Base-by-base conservation (phyloP, 1,140 invertebrate species). In the Polyergus mexicanus region DNA sequence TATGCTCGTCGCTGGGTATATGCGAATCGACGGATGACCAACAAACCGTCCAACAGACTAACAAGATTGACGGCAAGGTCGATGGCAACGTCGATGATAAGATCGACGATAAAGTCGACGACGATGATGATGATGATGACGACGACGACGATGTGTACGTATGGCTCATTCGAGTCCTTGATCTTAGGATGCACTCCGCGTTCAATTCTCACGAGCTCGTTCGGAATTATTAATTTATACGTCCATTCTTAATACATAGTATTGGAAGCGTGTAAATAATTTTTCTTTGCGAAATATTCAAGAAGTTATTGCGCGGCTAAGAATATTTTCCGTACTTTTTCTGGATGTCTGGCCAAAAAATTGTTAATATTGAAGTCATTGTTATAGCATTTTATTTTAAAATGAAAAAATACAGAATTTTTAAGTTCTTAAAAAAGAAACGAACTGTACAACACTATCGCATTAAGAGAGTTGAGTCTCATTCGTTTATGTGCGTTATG, bases 1-100 rank as follows among this genome's bases (percentile, higher is more conserved):
- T 90, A 85, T 90, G 89, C 72, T 60, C 87, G 66, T 89, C 88
- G 71, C 35, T 88, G 88, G 80, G 85, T 86, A 76, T 89, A 80
- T 89, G 85, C 85, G 89, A 90, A 32, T 89, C 88, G 80, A 71
- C 88, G 85, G 89, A 89, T 5, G 88, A 87, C 51, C 76, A 69
- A 56, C 76, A 78, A 78, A 78, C 25, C n/a, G 76, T 16, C 25
- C 58, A 77, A 51, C 76, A 78, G 32, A 78, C 41, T 47, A 47
- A 47, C 44, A 47, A 47, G 44, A 47, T 13, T 3, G 44, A 47
- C 44, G 44, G 44, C 44, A 47, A 47, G 44, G 44, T 47, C 44
- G 41, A 44, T 56, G 38, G 28, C 71, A 58, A 74, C 2, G 54
- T 25, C 32, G 51, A 54, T 28, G 41, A 75, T 56, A 41, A 60